Percentiles rank a stretch among this genome's conserved stretches.
Conservation (phyloP, 2,797 vertebrate species). For the Gephyroberyx darwinii region DNA sequence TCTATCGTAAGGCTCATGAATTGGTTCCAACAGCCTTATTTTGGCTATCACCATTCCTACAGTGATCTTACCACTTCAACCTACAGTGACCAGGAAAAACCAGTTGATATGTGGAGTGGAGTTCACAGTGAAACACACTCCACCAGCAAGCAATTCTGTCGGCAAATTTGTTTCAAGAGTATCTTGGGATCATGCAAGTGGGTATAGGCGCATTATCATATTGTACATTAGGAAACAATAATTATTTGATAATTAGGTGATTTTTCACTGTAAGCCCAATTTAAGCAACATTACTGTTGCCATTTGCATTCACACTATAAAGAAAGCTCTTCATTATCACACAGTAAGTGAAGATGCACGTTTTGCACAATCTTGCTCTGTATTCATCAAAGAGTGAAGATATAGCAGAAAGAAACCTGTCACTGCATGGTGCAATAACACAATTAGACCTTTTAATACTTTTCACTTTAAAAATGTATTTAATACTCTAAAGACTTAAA, state of each 20-base stretch:
- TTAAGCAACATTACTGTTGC: conserved; percentile 29
- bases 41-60: neutral
- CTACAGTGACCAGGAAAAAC: neutral
- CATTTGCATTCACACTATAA: neutral
- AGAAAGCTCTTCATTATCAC: no score
- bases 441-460: neutral
- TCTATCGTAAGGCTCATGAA: neutral
- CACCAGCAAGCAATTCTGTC: conserved; percentile 32
- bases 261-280: conserved; percentile 18
- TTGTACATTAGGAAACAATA: conserved; percentile 44
- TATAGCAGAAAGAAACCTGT: neutral
- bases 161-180: conserved; percentile 43
- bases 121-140: conserved; percentile 15
- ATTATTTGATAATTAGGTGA: conserved; percentile 36
- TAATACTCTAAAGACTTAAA: neutral
- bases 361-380: neutral
- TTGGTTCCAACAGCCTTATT: conserved; percentile 1
- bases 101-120: conserved; percentile 15
- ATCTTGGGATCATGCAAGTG: conserved; percentile 44
- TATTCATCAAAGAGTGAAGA: neutral
- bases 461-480: no score
- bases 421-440: neutral
- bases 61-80: neutral
- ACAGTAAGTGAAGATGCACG: no score
- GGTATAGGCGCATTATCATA: conserved; percentile 28